Percentiles rank a stretch among this genome's conserved stretches.
These are phyloP conservation scores for Drosophila teissieri DNA, from an alignment of 1,140 invertebrate species.

Conservation along the genomic window DNA sequence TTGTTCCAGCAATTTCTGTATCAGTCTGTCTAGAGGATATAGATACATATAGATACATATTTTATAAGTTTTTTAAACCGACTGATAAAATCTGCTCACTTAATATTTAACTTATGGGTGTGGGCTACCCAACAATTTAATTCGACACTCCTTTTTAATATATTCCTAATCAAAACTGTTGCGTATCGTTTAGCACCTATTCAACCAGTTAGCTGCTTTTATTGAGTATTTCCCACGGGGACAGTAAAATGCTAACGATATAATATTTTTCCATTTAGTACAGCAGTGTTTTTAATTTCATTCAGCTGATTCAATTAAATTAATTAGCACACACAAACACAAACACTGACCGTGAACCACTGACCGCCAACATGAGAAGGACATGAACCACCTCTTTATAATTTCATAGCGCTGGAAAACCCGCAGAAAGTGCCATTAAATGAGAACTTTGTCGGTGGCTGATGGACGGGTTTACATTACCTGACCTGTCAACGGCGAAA, in stretches of 20 bases:
- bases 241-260: neutral
- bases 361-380: slow-evolving; percentile 1
- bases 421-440: slow-evolving; percentile 44
- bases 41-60: too few species aligned
- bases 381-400: slow-evolving; percentile 38
- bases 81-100: too few species aligned
- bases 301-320: slow-evolving; percentile 56
- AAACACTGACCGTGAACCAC: slow-evolving; percentile 26
- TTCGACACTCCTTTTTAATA: neutral
- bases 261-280: neutral
- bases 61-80: too few species aligned
- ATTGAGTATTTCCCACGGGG: slow-evolving; percentile 1
- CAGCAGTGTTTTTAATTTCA: slow-evolving; percentile 14
- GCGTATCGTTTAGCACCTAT: neutral
- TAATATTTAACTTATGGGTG: too few species aligned
- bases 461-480: slow-evolving; percentile 69
- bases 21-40: too few species aligned
- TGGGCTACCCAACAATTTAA: too few species aligned
- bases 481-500: slow-evolving; percentile 44
- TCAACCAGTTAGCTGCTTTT: neutral
- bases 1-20: too few species aligned
- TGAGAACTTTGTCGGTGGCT: slow-evolving; percentile 33
- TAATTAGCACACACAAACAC: slow-evolving; percentile 54
- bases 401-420: slow-evolving; percentile 55
- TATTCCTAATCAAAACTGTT: neutral